These are phyloP conservation scores for Myrmecophaga tridactyla DNA, from an alignment of 2,113 vertebrate genomes.

Conservation along the genomic window DNA sequence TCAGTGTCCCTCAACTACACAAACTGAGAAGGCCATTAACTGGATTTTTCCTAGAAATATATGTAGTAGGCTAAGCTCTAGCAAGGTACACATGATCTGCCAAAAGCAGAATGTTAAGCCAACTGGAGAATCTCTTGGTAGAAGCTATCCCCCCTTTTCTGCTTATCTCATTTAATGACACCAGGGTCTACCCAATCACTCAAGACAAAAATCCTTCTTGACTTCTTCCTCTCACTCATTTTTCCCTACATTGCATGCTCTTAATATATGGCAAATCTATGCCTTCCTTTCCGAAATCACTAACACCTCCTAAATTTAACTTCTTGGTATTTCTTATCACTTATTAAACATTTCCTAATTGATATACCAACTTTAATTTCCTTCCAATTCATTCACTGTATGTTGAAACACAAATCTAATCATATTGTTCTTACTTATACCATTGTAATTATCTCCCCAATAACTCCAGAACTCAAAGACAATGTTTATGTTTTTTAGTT, in stretches of 20 bases:
- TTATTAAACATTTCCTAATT: slow-evolving; percentile 3
- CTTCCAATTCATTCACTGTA: not conserved
- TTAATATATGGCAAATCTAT: not conserved
- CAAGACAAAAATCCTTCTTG: not conserved
- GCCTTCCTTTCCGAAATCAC: not conserved
- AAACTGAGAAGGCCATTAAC: not conserved
- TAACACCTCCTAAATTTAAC: not conserved
- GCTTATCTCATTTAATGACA: not conserved
- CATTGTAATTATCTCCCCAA: not conserved
- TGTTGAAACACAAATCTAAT: not conserved
- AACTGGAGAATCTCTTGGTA: not conserved
- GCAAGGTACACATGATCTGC: not conserved
- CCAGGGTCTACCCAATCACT: not conserved
- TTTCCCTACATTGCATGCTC: not conserved
- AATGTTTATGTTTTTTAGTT: not conserved
- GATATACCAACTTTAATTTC: not conserved
- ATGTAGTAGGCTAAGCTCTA: not conserved
- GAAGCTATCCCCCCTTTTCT: not conserved
- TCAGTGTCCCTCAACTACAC: not conserved
- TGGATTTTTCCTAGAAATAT: not conserved
- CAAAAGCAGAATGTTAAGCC: not conserved
- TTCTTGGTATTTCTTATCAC: not conserved
- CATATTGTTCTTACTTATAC: not conserved
- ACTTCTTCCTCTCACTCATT: not conserved
- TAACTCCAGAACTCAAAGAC: not conserved